These are phyloP conservation scores for Aptenodytes forsteri DNA, from an alignment of 2,113 vertebrate species.

Conservation along the genomic window DNA sequence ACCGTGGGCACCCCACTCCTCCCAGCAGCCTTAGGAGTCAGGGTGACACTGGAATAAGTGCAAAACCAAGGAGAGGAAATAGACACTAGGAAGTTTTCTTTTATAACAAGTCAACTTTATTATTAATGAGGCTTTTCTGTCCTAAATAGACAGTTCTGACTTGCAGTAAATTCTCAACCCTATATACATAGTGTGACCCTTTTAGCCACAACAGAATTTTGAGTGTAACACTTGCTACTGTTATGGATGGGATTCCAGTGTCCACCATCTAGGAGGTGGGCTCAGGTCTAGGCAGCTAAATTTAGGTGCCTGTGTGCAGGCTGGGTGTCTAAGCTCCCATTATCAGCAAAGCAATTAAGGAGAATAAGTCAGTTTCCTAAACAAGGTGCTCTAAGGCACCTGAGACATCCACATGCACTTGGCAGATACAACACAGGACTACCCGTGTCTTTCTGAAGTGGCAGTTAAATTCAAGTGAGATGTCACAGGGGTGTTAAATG, in stretches of 20 bases:
- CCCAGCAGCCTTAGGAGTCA: not conserved
- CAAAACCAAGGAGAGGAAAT: not conserved
- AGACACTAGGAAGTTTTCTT: not conserved
- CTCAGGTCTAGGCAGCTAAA: not conserved
- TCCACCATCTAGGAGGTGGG: not conserved
- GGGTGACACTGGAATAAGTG: not conserved
- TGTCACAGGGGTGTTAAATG: not conserved
- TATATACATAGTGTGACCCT: not conserved
- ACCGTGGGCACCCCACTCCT: rapidly evolving
- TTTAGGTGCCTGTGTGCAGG: not conserved
- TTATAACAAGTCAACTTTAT: not conserved
- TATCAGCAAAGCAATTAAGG: not conserved
- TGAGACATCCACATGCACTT: not conserved
- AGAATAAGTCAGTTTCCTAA: not conserved
- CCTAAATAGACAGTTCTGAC: not conserved
- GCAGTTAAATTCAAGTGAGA: not conserved
- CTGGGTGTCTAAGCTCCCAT: not conserved
- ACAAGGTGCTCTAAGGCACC: not conserved
- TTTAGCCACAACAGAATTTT: not conserved
- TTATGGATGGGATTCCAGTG: not conserved
- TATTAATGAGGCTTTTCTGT: not conserved
- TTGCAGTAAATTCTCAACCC: not conserved
- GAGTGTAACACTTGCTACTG: not conserved
- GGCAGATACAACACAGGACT: not conserved
- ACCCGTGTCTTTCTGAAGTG: not conserved